phyloP scores from a whole-genome alignment of 1,140 invertebrate genomes.

The Ostrea edulis region DNA sequence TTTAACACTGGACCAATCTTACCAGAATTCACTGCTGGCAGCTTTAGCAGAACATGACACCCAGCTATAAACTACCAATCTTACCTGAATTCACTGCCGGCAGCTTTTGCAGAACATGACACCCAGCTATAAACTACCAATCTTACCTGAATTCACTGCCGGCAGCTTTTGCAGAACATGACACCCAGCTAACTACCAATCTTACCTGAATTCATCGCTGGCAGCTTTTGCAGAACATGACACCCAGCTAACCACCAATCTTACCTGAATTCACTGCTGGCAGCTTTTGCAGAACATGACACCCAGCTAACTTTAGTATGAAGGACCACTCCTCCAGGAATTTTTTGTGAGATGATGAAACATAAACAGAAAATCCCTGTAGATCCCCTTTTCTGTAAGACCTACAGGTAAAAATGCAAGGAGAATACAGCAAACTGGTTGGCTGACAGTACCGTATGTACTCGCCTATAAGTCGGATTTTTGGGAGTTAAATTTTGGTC shows the following conservation, averaged over 20 bases:
- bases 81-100: neutral
- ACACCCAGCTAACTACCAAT: constrained; percentile 63
- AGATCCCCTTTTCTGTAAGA: constrained; percentile 10
- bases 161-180: constrained; percentile 44
- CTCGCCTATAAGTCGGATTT: too few relatives aligned
- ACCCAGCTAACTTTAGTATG: constrained; percentile 69
- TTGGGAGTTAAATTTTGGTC: too few relatives aligned
- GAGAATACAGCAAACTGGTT: too few relatives aligned
- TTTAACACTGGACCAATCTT: too few relatives aligned
- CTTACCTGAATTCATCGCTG: neutral
- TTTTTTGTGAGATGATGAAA: constrained; percentile 60
- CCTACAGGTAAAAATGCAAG: neutral
- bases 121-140: too few relatives aligned
- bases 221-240: constrained; percentile 45
- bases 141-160: neutral
- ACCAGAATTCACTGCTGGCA: constrained; percentile 9
- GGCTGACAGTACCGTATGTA: too few relatives aligned
- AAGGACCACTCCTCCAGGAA: constrained; percentile 75
- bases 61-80: too few relatives aligned
- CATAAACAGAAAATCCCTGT: neutral
- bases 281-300: constrained; percentile 45
- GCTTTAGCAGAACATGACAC: constrained; percentile 44
- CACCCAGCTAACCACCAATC: constrained; percentile 63
- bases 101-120: constrained; percentile 45
- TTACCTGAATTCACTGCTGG: neutral